Evolutionary conservation across 2,797 vertebrate species (phyloP).

Genomic region (Pangasius sanitwongsei): DNA sequence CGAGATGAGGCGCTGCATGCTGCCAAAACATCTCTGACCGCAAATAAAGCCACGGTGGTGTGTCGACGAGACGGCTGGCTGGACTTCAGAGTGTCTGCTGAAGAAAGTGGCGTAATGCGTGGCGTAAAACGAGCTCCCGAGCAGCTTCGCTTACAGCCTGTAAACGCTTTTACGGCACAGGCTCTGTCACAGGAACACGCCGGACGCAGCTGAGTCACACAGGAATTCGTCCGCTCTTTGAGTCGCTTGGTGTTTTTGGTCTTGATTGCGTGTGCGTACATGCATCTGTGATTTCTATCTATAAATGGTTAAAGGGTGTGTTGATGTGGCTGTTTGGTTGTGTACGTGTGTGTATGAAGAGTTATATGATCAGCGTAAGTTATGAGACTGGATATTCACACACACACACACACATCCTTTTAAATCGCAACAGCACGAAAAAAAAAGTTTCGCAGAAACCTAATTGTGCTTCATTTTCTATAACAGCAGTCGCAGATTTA

Average conservation of each 20-base stretch:
- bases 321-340: background rate
- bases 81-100: constrained; percentile 22
- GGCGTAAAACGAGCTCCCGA: constrained; percentile 17
- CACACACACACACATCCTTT: background rate
- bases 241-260: background rate
- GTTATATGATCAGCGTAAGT: background rate
- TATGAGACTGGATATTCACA: background rate
- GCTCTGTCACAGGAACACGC: background rate
- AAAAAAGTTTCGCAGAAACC: too few relatives aligned
- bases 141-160: constrained; percentile 10
- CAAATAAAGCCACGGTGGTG: constrained; percentile 3
- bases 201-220: background rate
- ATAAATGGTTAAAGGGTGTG: background rate
- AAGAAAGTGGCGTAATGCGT: background rate
- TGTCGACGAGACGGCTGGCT: constrained; percentile 2
- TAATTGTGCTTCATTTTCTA: too few relatives aligned
- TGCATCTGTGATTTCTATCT: background rate
- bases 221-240: too few relatives aligned
- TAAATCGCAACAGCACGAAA: too few relatives aligned
- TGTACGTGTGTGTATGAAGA: background rate
- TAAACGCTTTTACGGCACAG: background rate
- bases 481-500: too few relatives aligned
- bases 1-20: background rate
- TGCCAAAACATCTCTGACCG: constrained; percentile 1
- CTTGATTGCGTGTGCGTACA: background rate